These are phyloP conservation scores for Pycnomerus fuliginosus DNA, from an alignment of 2,888 invertebrate genomes.

Conservation along the genomic window DNA sequence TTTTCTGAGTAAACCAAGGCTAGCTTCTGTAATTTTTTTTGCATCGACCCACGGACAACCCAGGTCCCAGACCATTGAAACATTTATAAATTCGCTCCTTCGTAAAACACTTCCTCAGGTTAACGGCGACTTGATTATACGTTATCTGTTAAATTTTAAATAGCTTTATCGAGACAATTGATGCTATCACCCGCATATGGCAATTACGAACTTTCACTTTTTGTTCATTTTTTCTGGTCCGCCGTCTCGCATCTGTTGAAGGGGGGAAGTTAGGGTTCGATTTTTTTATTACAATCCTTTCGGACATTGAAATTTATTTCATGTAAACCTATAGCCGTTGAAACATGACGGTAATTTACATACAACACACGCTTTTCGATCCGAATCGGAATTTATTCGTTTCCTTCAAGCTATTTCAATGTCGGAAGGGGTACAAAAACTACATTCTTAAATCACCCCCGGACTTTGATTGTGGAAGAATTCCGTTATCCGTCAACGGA, in stretches of 20 bases:
- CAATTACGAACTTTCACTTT: constrained; percentile 39
- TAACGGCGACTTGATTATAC: constrained; percentile 37
- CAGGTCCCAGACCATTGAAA: too few species aligned
- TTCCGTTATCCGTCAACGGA: too few species aligned
- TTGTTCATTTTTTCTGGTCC: constrained; percentile 33
- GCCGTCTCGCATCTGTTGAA: constrained; percentile 19
- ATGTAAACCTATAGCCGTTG: constrained; percentile 10
- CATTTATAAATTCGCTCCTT: too few species aligned
- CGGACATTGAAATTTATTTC: constrained; percentile 17
- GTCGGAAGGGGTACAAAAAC: constrained; percentile 16
- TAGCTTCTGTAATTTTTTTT: too few species aligned
- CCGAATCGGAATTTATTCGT: constrained; percentile 24
- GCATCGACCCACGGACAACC: too few species aligned
- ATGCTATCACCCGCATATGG: constrained; percentile 43
- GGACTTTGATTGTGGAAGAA: too few species aligned
- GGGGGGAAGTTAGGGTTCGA: constrained; percentile 8
- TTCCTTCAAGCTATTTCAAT: constrained; percentile 18
- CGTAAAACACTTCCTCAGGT: constrained; percentile 9
- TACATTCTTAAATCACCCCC: too few species aligned
- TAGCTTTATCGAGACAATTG: constrained; percentile 44
- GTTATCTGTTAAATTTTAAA: constrained; percentile 35
- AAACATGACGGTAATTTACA: constrained; percentile 22
- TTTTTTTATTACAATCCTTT: constrained; percentile 19
- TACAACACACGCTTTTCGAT: constrained; percentile 21
- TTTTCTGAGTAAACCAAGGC: too few species aligned